Evolutionary conservation across 2,797 vertebrate species (phyloP).

Genomic region (Lacerta bilineata): DNA sequence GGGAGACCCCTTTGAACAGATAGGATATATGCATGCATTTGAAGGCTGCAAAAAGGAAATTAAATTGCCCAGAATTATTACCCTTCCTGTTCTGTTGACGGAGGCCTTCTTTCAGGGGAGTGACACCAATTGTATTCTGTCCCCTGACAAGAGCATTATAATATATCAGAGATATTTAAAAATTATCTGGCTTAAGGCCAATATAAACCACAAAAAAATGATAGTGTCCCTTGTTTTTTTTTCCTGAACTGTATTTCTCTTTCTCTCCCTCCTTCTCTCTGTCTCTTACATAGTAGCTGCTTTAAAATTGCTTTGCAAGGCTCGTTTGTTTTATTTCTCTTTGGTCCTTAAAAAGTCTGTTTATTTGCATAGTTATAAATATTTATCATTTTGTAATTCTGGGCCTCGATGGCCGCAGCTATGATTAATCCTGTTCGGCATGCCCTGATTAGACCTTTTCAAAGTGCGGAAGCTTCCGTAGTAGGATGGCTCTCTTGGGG

Average conservation of each 20-base stretch:
- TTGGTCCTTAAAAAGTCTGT: conserved; percentile 35
- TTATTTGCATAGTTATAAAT: conserved; percentile 3
- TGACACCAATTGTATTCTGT: too few species aligned
- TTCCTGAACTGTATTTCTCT: not conserved
- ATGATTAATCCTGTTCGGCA: not conserved
- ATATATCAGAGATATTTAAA: not conserved
- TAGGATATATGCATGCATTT: too few species aligned
- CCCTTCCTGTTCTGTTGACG: too few species aligned
- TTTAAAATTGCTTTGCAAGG: not conserved
- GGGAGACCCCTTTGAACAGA: too few species aligned
- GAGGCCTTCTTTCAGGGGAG: too few species aligned
- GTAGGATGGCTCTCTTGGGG: not conserved
- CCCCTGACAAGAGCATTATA: not conserved
- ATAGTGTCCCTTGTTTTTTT: conserved; percentile 14
- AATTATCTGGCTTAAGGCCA: not conserved
- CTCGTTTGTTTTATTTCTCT: conserved; percentile 32
- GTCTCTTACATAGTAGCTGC: not conserved
- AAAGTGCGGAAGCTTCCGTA: not conserved
- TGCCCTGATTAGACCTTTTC: not conserved
- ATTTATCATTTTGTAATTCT: conserved; percentile 15
- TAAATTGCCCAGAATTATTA: too few species aligned
- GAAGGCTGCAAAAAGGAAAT: too few species aligned
- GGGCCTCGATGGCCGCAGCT: not conserved
- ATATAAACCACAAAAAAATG: not conserved
- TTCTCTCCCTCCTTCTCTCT: not conserved